phyloP scores from a whole-genome alignment of 2,797 vertebrate genomes.

The Nannoperca obscura region DNA sequence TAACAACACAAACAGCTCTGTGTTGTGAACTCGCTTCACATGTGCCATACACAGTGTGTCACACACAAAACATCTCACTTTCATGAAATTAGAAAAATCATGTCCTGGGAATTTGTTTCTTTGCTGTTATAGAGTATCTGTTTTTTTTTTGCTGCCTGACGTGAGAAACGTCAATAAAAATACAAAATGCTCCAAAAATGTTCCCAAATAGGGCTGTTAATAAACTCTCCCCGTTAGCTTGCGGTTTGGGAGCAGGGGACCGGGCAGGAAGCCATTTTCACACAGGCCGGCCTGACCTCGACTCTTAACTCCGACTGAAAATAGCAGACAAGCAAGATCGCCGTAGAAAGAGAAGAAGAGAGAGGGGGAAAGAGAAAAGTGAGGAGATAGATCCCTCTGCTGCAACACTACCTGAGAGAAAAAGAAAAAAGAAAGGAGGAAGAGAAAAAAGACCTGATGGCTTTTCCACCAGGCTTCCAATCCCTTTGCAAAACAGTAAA shows the following conservation, averaged over 20 bases:
- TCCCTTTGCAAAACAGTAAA: conserved; percentile 92
- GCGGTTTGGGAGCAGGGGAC: conserved; percentile 71
- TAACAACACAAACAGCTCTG: not conserved
- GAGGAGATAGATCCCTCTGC: conserved; percentile 48
- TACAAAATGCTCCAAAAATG: conserved; percentile 52
- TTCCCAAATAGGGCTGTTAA: conserved; percentile 73
- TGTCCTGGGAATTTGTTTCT: conserved; percentile 10
- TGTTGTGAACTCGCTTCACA: not conserved
- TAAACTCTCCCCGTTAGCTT: conserved; percentile 71
- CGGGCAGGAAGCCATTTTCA: conserved; percentile 84
- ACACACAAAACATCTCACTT: conserved; percentile 1
- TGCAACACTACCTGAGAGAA: conserved; percentile 59
- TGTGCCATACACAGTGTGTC: conserved; percentile 2
- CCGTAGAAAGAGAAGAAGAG: conserved; percentile 25
- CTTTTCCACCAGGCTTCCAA: conserved; percentile 92
- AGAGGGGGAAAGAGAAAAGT: not conserved
- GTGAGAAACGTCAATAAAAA: conserved; percentile 74
- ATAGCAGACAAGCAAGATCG: conserved; percentile 78
- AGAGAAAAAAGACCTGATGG: conserved; percentile 82
- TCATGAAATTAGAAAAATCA: conserved; percentile 11
- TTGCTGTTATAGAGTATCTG: not conserved
- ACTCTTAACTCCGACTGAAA: conserved; percentile 76
- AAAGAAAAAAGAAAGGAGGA: conserved; percentile 13
- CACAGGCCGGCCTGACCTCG: conserved; percentile 83
- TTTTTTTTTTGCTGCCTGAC: conserved; percentile 47